Conservation (phyloP, 1,140 invertebrate species). For the Linepithema humile region DNA sequence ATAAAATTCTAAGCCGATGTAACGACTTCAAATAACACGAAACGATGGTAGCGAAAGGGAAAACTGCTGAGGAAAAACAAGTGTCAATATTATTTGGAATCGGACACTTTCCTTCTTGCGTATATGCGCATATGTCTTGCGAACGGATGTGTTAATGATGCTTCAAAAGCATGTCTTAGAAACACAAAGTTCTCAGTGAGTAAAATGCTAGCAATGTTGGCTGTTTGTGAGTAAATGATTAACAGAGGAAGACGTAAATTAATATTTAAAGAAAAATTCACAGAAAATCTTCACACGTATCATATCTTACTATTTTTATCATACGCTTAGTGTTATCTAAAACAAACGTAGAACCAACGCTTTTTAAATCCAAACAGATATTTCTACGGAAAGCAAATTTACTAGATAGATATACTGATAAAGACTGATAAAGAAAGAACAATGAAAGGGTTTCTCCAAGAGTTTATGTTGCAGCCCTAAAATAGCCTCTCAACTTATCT, state of each 20-base stretch:
- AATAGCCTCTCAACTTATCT: not conserved
- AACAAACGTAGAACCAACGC: not conserved
- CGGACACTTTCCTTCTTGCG: not conserved
- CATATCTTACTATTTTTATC: not conserved
- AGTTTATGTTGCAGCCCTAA: not conserved
- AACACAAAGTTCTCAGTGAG: not conserved
- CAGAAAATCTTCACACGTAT: not conserved
- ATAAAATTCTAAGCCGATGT: slow-evolving; percentile 40
- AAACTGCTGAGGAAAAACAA: slow-evolving; percentile 4
- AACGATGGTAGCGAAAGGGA: not conserved
- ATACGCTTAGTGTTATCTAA: not conserved
- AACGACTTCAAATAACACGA: not conserved
- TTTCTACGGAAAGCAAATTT: not conserved
- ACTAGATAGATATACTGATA: not conserved
- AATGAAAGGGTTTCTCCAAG: too few species aligned
- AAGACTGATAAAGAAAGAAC: not conserved
- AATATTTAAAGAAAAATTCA: not conserved
- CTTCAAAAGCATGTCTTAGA: not conserved
- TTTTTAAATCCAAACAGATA: not conserved
- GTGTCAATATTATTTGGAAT: not conserved
- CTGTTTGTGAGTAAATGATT: too few species aligned
- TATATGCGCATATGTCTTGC: not conserved
- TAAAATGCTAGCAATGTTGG: too few species aligned
- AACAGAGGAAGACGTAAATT: not conserved
- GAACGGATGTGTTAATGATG: not conserved